A percentile compares a stretch with the other conserved stretches of the same genome.
phyloP scores from a whole-genome alignment of 2,113 vertebrate species.

The Pteruthius melanotis region DNA sequence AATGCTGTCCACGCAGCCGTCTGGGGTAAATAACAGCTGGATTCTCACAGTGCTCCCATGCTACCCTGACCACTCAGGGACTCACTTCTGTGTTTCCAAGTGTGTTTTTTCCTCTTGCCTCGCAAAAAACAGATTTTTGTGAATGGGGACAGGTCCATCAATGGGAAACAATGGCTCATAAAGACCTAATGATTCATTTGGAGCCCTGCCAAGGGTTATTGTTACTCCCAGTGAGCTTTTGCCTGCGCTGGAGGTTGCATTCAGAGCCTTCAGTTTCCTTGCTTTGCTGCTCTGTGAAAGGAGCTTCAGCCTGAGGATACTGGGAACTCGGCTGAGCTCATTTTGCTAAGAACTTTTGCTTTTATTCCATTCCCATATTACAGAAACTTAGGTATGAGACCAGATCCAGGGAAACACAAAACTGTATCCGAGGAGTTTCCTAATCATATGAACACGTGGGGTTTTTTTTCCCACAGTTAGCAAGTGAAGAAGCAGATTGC shows the following conservation, averaged over 20 bases:
- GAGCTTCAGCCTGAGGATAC: background rate
- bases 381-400: background rate
- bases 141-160: background rate
- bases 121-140: background rate
- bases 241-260: background rate
- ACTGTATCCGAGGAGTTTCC: background rate
- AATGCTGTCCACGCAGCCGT: background rate
- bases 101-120: background rate
- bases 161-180: background rate
- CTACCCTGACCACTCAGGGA: rapidly evolving
- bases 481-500: background rate
- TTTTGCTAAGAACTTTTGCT: background rate
- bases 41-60: background rate
- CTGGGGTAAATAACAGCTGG: background rate
- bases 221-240: background rate
- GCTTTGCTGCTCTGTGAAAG: background rate
- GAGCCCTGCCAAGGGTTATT: background rate
- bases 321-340: background rate
- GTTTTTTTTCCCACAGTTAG: background rate
- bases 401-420: rapidly evolving
- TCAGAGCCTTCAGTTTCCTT: background rate
- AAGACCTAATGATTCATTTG: background rate
- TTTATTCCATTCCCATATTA: background rate
- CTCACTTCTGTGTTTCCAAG: background rate
- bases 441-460: background rate